Conservation (phyloP, 64 coral and sea anemone genomes). For the Stylophora pistillata region DNA sequence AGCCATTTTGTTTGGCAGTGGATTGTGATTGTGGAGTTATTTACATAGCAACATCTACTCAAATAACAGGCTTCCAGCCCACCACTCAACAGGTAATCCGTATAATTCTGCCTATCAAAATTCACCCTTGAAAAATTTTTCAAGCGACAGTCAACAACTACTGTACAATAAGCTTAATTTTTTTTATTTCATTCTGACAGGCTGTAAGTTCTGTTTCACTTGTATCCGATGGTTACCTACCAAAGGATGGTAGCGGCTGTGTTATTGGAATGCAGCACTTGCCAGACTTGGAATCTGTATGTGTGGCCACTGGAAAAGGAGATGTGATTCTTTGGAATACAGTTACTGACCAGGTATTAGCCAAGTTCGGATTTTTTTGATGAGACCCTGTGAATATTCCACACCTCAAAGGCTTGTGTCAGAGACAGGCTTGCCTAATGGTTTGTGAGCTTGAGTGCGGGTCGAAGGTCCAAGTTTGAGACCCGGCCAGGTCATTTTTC, state of each 20-base stretch:
- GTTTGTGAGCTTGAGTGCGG: too few species aligned
- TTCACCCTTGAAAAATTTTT: not conserved
- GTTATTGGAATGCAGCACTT: constrained; percentile 94
- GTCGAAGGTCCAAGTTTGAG: too few species aligned
- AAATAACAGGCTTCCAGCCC: constrained; percentile 60
- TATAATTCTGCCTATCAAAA: not conserved
- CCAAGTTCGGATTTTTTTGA: constrained; percentile 1
- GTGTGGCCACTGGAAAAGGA: constrained; percentile 68
- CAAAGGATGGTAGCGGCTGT: constrained; percentile 47
- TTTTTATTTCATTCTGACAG: constrained; percentile 24
- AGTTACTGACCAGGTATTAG: constrained; percentile 63
- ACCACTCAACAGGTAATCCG: constrained; percentile 56
- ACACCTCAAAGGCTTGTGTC: too few species aligned
- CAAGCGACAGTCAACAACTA: not conserved
- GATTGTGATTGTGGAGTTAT: constrained; percentile 79
- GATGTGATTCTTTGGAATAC: constrained; percentile 89
- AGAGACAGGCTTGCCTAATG: too few species aligned
- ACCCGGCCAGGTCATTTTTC: too few species aligned
- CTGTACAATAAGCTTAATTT: not conserved
- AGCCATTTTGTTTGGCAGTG: constrained; percentile 64
- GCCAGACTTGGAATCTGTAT: constrained; percentile 88
- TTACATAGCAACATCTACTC: constrained; percentile 53
- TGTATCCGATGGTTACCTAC: constrained; percentile 52
- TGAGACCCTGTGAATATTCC: not conserved
- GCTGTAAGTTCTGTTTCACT: constrained; percentile 54